Evolutionary conservation across 2,888 invertebrate genomes (phyloP).

Genomic region (Hirtodrosophila histrioides): DNA sequence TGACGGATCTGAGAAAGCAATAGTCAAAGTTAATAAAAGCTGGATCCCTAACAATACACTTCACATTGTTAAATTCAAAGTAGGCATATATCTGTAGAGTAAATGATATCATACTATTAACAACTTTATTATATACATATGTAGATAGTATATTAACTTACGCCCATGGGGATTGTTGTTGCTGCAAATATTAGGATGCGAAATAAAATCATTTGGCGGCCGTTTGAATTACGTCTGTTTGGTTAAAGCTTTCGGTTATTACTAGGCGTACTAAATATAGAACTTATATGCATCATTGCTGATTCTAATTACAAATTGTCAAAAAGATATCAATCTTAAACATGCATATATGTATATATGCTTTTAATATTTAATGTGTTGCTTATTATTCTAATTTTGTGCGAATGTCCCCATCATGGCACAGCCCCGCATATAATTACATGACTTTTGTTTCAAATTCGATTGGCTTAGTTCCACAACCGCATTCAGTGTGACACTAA

Average conservation of each 20-base stretch:
- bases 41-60: constrained; percentile 26
- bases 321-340: constrained; percentile 3
- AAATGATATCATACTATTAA: neutral
- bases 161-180: constrained; percentile 1
- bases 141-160: constrained; percentile 11
- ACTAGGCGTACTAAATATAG: neutral
- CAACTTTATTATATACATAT: neutral
- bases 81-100: constrained; percentile 29
- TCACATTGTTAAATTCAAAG: constrained; percentile 54
- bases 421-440: too few species aligned
- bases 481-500: too few species aligned
- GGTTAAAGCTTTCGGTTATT: neutral
- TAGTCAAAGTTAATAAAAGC: constrained; percentile 27
- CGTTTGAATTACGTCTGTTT: neutral
- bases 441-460: too few species aligned
- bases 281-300: constrained; percentile 1
- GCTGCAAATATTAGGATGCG: neutral
- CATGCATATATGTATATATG: too few species aligned
- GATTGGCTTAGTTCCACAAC: too few species aligned
- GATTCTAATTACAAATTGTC: neutral
- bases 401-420: too few species aligned
- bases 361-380: too few species aligned
- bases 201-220: constrained; percentile 10
- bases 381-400: too few species aligned
- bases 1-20: constrained; percentile 49